These are phyloP conservation scores for Agelastica alni DNA, from an alignment of 2,888 invertebrate genomes.

Conservation along the genomic window DNA sequence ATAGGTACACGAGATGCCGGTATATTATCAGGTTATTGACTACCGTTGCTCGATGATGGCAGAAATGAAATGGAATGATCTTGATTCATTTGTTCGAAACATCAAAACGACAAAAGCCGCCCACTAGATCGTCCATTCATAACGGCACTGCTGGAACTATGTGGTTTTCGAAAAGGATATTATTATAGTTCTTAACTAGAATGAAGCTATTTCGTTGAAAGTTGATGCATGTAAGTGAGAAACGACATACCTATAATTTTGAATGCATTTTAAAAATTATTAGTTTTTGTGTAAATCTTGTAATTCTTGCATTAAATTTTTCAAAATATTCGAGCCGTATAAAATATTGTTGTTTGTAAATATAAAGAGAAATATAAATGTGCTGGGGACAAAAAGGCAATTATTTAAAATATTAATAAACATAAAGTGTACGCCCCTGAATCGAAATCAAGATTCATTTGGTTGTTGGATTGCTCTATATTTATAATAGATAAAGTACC, in stretches of 20 bases:
- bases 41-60: conserved; percentile 5
- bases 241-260: too few species aligned
- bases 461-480: not conserved
- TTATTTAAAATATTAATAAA: too few species aligned
- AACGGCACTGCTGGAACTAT: not conserved
- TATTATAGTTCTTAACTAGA: too few species aligned
- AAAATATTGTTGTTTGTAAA: too few species aligned
- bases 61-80: conserved; percentile 4
- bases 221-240: too few species aligned
- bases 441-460: not conserved
- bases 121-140: not conserved
- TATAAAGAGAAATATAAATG: too few species aligned
- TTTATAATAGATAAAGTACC: conserved; percentile 9
- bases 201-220: too few species aligned
- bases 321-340: too few species aligned
- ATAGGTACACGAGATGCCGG: conserved; percentile 4
- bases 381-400: too few species aligned
- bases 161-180: not conserved
- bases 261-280: too few species aligned
- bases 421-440: conserved; percentile 6
- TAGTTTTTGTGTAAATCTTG: too few species aligned
- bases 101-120: conserved; percentile 6
- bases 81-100: conserved; percentile 3
- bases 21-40: conserved; percentile 11
- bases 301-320: too few species aligned